Evolutionary conservation across 2,797 vertebrate genomes (phyloP).

Genomic region (Echeneis naucrates): DNA sequence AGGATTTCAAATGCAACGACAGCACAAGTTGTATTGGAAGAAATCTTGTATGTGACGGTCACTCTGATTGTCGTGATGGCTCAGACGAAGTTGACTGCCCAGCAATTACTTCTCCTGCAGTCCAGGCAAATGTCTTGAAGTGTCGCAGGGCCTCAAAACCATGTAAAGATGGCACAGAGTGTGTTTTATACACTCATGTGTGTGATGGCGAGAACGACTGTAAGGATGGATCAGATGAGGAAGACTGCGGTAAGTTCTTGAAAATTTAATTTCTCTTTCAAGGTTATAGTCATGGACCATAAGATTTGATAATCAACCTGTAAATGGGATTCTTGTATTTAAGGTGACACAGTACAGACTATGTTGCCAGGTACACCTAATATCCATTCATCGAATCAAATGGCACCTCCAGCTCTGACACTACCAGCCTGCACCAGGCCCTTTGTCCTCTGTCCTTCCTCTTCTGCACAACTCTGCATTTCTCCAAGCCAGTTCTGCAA

Average conservation of each 20-base stretch:
- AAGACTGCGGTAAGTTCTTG: constrained; percentile 68
- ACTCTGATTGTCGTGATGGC: constrained; percentile 71
- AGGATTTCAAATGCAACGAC: constrained; percentile 74
- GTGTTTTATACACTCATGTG: constrained; percentile 81
- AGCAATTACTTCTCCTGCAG: neutral
- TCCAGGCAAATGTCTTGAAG: constrained; percentile 10
- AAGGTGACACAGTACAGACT: constrained; percentile 26
- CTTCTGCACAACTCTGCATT: constrained; percentile 75
- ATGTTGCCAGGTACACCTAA: neutral
- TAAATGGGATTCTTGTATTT: neutral
- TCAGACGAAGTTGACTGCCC: constrained; percentile 79
- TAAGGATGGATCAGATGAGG: constrained; percentile 88
- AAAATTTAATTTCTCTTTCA: neutral
- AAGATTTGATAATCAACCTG: neutral
- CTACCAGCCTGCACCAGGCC: constrained; percentile 71
- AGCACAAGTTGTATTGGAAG: constrained; percentile 57
- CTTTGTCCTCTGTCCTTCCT: constrained; percentile 75
- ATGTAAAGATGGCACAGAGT: constrained; percentile 82
- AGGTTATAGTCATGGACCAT: neutral
- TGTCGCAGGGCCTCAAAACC: constrained; percentile 74
- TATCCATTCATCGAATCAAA: constrained; percentile 46
- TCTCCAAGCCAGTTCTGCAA: constrained; percentile 81
- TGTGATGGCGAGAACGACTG: constrained; percentile 90
- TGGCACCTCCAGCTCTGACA: constrained; percentile 17
- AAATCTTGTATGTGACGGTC: constrained; percentile 74